Evolutionary conservation across 2,888 invertebrate genomes (phyloP).

Genomic region (Lepidocyrtoides sp.): DNA sequence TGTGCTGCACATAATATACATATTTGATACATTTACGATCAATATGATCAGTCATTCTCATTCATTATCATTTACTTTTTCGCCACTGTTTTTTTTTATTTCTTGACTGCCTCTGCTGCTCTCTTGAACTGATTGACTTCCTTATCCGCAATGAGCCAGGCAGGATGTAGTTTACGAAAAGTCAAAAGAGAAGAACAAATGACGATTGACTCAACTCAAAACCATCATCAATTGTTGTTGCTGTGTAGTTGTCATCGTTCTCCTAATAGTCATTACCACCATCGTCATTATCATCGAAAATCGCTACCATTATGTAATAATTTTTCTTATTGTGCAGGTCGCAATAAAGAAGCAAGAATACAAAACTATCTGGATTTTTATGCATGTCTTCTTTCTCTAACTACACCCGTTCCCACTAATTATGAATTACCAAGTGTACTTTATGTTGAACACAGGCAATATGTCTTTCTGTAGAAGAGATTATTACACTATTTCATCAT

Average conservation of each 20-base stretch:
- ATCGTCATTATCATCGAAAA: conserved; percentile 24
- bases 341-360: neutral
- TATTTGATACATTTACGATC: conserved; percentile 6
- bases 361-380: conserved; percentile 50
- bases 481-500: conserved; percentile 1
- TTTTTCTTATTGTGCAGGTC: conserved; percentile 39
- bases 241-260: neutral
- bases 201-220: neutral
- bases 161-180: neutral
- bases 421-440: conserved; percentile 52
- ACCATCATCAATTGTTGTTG: conserved; percentile 10
- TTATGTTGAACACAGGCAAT: conserved; percentile 4
- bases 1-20: too few relatives aligned
- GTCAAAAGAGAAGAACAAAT: conserved; percentile 18
- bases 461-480: neutral
- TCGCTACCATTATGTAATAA: conserved; percentile 32
- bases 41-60: conserved; percentile 37
- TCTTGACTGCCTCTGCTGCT: conserved; percentile 6
- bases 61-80: conserved; percentile 35
- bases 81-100: neutral
- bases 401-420: conserved; percentile 72
- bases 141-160: conserved; percentile 56
- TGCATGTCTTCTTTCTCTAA: neutral
- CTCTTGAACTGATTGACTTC: conserved; percentile 71
- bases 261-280: conserved; percentile 24